Conservation (phyloP, 2,888 invertebrate genomes). For the Campoplex capitator region DNA sequence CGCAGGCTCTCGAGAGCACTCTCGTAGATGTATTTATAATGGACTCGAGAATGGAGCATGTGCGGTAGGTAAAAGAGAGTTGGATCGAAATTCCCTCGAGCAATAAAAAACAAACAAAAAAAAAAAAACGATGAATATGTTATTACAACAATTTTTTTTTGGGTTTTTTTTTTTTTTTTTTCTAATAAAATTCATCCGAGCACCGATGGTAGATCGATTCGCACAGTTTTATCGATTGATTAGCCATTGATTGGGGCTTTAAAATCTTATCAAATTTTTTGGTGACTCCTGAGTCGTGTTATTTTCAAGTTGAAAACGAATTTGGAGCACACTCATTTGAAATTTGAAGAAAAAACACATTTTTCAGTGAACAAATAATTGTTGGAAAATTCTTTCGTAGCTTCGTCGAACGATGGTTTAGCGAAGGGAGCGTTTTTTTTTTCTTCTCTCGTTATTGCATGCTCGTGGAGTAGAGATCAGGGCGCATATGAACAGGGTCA, state of each 20-base stretch:
- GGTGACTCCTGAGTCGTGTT: no score
- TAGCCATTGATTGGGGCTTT: no score
- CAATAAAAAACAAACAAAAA: not conserved
- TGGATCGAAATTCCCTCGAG: slow-evolving; percentile 19
- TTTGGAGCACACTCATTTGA: no score
- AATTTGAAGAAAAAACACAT: no score
- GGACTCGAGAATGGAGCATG: slow-evolving; percentile 10
- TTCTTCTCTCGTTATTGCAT: not conserved
- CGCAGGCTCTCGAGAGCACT: slow-evolving; percentile 1
- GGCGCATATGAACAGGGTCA: not conserved
- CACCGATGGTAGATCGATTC: not conserved
- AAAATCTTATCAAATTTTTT: no score
- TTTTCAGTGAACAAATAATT: not conserved
- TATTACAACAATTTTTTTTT: not conserved
- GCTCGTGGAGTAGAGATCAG: not conserved
- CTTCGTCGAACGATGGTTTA: not conserved
- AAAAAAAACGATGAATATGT: not conserved
- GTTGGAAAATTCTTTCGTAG: not conserved
- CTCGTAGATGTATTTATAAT: slow-evolving; percentile 27
- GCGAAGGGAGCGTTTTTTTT: not conserved
- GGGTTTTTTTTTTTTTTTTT: no score
- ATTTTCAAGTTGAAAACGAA: no score
- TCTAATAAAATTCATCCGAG: no score
- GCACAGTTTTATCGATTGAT: not conserved
- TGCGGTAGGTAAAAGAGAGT: slow-evolving; percentile 40